Evolutionary conservation across 92 coral and sea anemone genomes (phyloP), one percentile per base, ranked within the genome.

Genomic region (Virgularia gustaviana): DNA sequence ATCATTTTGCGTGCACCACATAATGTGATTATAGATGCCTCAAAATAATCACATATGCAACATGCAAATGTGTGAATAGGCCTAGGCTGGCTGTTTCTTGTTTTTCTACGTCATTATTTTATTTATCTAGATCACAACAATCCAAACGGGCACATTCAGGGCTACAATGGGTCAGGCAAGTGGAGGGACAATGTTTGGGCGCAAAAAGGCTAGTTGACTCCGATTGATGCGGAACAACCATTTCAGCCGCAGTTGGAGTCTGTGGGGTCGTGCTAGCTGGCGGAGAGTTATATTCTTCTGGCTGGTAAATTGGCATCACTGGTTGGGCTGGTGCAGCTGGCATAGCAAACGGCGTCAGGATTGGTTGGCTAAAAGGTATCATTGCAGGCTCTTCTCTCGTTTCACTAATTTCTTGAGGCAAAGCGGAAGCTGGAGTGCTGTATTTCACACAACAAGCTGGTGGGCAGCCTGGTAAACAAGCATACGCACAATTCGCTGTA

Each of bases 141-240:
- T 95, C 96, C 15, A 96, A 86, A 8, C 98, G 84, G 54, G 89
- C 98, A 63, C 98, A 92, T 1, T 78, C 85, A 0, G 98, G 98
- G 9, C 90, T 86, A 77, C 98, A 92, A 76, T 92, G 96, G 30
- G 87, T 72, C 0, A 85, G 88, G 57, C 98, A 92, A 62, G 87
- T 78, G 7, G 80, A 44, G 41, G 96, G 86, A 58, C 98, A 92
- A 47, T 67, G 74, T 67, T 67, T 67, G 24, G 74, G 59, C 15
- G 74, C 38, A 44, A 44, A 28, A 24, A 67, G 29, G 34, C 24
- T 49, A 24, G 58, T 67, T 49, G 74, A 24, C 16, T 67, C 74
- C 10, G 39, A 51, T 49, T 67, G 74, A 43, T 22, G 19, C 49
- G 45, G 58, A 32, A 30, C 20, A 29, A 67, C 58, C 15, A 28